Evolutionary conservation across 2,113 vertebrate species (phyloP).

Genomic region (Calyptommatus sinebrachiatus): DNA sequence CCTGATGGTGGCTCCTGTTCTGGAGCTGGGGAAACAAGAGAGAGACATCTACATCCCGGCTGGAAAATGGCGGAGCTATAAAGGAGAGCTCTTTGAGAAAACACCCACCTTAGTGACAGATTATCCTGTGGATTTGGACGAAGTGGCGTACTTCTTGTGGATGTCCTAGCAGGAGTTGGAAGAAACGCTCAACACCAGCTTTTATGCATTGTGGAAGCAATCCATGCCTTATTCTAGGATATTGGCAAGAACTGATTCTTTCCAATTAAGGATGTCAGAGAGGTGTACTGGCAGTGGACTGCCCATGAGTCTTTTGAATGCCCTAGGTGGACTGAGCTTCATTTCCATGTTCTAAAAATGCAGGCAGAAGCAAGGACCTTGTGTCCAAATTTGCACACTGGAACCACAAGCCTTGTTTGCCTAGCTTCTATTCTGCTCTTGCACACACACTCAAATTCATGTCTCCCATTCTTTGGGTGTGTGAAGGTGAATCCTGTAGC

Average conservation of each 20-base stretch:
- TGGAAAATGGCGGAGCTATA: constrained; percentile 94
- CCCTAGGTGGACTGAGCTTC: background rate
- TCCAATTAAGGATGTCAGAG: background rate
- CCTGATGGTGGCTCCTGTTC: constrained; percentile 92
- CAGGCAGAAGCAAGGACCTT: background rate
- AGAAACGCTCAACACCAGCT: background rate
- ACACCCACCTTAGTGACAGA: constrained; percentile 86
- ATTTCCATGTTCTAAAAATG: background rate
- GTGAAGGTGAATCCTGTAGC: too few relatives aligned
- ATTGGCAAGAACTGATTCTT: constrained; percentile 45
- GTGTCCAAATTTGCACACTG: background rate
- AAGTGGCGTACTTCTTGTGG: constrained; percentile 92
- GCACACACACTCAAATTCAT: fast-evolving
- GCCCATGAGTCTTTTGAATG: background rate
- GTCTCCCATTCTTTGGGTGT: background rate
- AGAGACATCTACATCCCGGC: constrained; percentile 91
- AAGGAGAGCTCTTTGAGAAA: constrained; percentile 91
- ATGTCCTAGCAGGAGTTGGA: constrained; percentile 40
- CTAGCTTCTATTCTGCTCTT: background rate
- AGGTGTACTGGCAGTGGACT: constrained; percentile 3
- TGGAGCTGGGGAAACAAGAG: constrained; percentile 93
- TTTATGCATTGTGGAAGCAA: constrained; percentile 5
- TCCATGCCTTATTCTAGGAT: constrained; percentile 56
- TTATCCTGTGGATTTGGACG: constrained; percentile 89
- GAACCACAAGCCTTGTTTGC: background rate